Evolutionary conservation across 2,113 vertebrate genomes (phyloP), one percentile per base, ranked within the genome.

Genomic region (Otis tarda): DNA sequence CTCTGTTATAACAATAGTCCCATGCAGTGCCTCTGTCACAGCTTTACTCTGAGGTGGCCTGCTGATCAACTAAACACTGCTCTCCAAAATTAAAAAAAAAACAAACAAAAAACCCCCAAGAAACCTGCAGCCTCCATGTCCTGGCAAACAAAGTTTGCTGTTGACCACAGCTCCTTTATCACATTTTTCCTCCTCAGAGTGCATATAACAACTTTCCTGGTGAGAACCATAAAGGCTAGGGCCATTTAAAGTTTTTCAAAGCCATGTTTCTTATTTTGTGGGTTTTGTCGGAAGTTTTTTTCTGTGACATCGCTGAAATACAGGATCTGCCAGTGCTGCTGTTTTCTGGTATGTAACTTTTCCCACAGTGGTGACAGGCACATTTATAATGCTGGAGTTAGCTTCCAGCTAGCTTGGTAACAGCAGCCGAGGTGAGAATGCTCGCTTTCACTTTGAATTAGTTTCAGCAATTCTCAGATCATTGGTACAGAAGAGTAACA

Each of bases 341-440:
- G 22, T 52, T 75, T 92, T 52, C 81, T 75, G 56, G 35, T 22
- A 33, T 25, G 39, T 88, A 76, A 52, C 57, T 95, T 82, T 39
- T 61, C 69, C 50, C 35, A 13, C 23, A 15, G 28, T 2, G 6
- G 43, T 75, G 91, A 82, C 65, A 82, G 65, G 41, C 60, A 18
- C 74, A 65, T 95, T 76, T 79, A 15, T 71, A 79, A 69, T 1
- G 14, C 59, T 23, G 60, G 49, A 6, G 14, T 24, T 92, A 4
- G 5, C 73, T 68, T 35, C 0, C 0, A 68, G 61, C 20, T 0
- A 2, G 23, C 57, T 67, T 59, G 49, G 64, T 68, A 73, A 20
- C 81, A 64, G 59, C 65, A 30, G 74, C 49, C 0, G 1, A 69
- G 52, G 33, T 24, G 41, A 69, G 61, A 73, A 82, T 2, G 0